These are phyloP conservation scores for Mohoua ochrocephala DNA, from an alignment of 2,113 vertebrate species.

Conservation along the genomic window DNA sequence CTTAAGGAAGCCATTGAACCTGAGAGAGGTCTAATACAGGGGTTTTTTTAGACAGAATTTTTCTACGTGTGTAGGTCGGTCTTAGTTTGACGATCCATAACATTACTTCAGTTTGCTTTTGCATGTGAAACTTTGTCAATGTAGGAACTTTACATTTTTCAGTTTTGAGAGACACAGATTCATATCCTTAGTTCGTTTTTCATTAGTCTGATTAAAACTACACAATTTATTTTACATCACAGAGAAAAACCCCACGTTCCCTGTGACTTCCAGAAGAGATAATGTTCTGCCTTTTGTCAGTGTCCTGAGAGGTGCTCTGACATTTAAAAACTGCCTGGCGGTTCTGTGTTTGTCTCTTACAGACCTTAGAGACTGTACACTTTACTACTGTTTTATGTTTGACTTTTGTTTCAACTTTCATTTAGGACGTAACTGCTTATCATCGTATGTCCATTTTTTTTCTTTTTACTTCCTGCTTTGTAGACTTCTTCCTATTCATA, in stretches of 20 bases:
- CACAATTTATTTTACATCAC: not conserved
- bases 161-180: not conserved
- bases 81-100: not conserved
- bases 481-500: constrained; percentile 38
- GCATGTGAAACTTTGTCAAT: not conserved
- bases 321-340: not conserved
- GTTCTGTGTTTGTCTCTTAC: not conserved
- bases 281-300: not conserved
- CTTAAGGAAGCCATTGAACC: not conserved
- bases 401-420: not conserved
- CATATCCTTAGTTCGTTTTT: not conserved
- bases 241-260: not conserved
- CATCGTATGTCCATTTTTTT: not conserved
- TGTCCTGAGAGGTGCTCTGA: not conserved
- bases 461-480: constrained; percentile 43
- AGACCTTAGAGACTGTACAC: not conserved
- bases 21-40: not conserved
- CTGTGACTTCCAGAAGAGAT: not conserved
- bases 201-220: not conserved
- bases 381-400: not conserved
- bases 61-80: not conserved
- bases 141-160: not conserved
- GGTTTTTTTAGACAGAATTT: not conserved
- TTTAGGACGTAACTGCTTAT: not conserved
- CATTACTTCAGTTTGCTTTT: not conserved